Evolutionary conservation across 2,888 invertebrate species (phyloP).

Genomic region (Isotomurus palustris): DNA sequence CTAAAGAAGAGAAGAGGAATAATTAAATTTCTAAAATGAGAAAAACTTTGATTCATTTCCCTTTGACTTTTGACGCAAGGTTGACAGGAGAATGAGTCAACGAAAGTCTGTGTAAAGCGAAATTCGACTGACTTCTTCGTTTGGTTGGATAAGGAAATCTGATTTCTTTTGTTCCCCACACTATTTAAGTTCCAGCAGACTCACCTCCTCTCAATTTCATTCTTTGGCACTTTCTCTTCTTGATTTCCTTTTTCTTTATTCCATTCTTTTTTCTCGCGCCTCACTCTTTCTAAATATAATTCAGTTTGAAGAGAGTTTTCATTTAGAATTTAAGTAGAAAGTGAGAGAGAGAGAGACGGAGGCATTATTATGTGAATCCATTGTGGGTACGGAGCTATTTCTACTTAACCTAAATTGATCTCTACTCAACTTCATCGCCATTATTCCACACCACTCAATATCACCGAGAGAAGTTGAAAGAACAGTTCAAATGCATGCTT

Average conservation of each 20-base stretch:
- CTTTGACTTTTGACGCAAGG: conserved; percentile 12
- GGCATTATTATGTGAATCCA: conserved; percentile 9
- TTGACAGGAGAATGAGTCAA: conserved; percentile 9
- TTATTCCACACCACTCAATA: not conserved
- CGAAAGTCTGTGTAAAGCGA: too few relatives aligned
- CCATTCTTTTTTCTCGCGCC: not conserved
- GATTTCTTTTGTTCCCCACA: conserved; percentile 1
- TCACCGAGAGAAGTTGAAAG: not conserved
- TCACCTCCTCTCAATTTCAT: conserved; percentile 10
- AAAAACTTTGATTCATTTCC: conserved; percentile 15
- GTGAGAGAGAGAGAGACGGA: conserved; percentile 2
- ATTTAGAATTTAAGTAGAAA: conserved; percentile 8
- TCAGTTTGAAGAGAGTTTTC: conserved; percentile 10
- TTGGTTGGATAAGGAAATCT: not conserved
- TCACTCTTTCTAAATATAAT: conserved; percentile 15
- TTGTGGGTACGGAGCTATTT: not conserved
- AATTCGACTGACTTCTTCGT: too few relatives aligned
- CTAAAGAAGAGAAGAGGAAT: too few relatives aligned
- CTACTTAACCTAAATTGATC: conserved; percentile 2
- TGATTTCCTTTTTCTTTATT: conserved; percentile 7
- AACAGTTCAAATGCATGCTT: not conserved
- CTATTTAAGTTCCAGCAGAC: conserved; percentile 2
- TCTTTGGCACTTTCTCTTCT: conserved; percentile 10
- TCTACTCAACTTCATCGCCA: not conserved
- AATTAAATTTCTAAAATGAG: conserved; percentile 23